These are phyloP conservation scores for Ceratosolen solmsi DNA, from an alignment of 1,140 invertebrate species.

Conservation along the genomic window DNA sequence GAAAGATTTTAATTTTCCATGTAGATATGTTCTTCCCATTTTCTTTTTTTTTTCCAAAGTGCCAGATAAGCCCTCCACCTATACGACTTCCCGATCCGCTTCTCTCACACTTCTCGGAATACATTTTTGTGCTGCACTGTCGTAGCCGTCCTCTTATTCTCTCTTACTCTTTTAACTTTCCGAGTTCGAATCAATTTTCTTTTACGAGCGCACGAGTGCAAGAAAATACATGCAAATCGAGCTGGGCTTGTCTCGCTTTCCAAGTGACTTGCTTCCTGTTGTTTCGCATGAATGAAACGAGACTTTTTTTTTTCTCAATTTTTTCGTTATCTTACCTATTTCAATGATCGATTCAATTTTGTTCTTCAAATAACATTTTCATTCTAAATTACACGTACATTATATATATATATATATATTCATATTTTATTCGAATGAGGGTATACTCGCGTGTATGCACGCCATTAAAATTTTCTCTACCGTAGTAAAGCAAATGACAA, in stretches of 20 bases:
- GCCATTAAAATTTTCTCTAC: too few species aligned
- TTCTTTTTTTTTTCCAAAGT: not conserved
- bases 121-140: not conserved
- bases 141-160: not conserved
- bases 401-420: too few species aligned
- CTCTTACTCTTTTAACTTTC: not conserved
- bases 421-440: too few species aligned
- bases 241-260: not conserved
- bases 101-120: not conserved
- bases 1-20: constrained; percentile 35
- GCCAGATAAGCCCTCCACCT: not conserved
- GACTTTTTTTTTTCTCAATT: not conserved
- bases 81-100: not conserved
- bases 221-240: constrained; percentile 19
- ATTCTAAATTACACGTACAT: not conserved
- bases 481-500: too few species aligned
- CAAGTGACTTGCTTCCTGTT: not conserved
- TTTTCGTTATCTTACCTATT: not conserved
- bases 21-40: not conserved
- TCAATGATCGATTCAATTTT: not conserved
- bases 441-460: too few species aligned
- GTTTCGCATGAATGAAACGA: not conserved
- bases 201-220: constrained; percentile 20
- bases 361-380: too few species aligned
- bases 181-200: constrained; percentile 38